A percentile compares a stretch with the other conserved stretches of the same genome.
phyloP scores from a whole-genome alignment of 2,113 vertebrate species.

The Nematolebias whitei region DNA sequence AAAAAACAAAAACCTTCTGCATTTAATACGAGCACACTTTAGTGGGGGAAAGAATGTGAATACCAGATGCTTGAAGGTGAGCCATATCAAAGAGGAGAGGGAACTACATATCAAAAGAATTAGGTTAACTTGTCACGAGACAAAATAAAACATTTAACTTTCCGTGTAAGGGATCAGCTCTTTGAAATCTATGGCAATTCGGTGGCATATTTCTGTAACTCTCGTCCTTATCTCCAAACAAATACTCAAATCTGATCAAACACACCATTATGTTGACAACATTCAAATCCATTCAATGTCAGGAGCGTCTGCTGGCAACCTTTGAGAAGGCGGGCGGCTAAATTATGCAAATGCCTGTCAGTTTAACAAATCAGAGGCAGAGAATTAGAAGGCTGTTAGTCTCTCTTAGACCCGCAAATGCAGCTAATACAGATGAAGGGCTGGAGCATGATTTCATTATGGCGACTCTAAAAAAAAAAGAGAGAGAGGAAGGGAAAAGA shows the following conservation, averaged over 20 bases:
- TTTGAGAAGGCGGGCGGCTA: constrained; percentile 53
- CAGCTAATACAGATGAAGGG: constrained; percentile 72
- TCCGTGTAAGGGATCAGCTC: constrained; percentile 21
- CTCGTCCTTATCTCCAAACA: constrained; percentile 49
- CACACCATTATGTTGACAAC: constrained; percentile 58
- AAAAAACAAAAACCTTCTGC: background rate
- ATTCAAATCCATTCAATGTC: constrained; percentile 53
- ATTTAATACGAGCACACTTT: constrained; percentile 9
- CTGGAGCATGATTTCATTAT: constrained; percentile 72
- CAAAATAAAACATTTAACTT: constrained; percentile 24
- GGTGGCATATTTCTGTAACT: constrained; percentile 35
- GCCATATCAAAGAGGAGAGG: constrained; percentile 3
- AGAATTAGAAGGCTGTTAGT: constrained; percentile 74
- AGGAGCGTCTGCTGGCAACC: constrained; percentile 53
- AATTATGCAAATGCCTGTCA: constrained; percentile 75
- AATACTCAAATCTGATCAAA: constrained; percentile 67
- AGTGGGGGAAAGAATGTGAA: constrained; percentile 3
- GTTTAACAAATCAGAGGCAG: constrained; percentile 71
- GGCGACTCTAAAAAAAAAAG: constrained; percentile 30
- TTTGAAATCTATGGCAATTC: constrained; percentile 42
- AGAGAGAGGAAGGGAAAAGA: constrained; percentile 20
- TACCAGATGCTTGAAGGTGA: constrained; percentile 44
- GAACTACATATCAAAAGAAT: constrained; percentile 43
- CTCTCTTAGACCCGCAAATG: constrained; percentile 67
- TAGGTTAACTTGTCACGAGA: constrained; percentile 41